phyloP scores from a whole-genome alignment of 2,797 vertebrate genomes.

The Esox masquinongy region DNA sequence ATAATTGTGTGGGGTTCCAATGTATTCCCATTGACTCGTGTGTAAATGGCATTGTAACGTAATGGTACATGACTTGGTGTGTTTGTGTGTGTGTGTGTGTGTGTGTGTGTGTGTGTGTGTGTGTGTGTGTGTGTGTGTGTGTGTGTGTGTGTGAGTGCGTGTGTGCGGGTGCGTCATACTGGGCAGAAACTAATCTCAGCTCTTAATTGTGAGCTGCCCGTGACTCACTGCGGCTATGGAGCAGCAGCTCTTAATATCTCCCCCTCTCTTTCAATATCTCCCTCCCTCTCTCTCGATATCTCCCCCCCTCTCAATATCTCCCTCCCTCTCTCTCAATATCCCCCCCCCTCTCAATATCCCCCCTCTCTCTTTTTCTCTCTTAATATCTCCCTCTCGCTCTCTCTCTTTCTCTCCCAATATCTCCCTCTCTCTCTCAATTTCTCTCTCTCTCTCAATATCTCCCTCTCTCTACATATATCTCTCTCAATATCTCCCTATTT shows the following conservation, averaged over 20 bases:
- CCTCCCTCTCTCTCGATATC: constrained; percentile 2
- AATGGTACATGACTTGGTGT: neutral
- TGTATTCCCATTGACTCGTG: neutral
- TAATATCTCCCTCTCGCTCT: neutral
- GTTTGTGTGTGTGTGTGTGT: neutral
- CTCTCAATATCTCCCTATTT: neutral
- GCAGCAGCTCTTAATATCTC: constrained; percentile 1
- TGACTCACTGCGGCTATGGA: constrained; percentile 7
- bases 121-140: neutral
- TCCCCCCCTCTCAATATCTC: neutral
- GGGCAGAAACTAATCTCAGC: constrained; percentile 18
- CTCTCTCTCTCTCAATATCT: neutral
- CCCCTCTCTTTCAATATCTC: constrained; percentile 1
- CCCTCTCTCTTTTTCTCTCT: constrained; percentile 4
- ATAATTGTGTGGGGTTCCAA: neutral
- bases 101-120: neutral
- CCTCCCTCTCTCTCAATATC: neutral
- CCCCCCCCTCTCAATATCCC: neutral
- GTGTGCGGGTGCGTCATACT: neutral
- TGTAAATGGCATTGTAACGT: neutral
- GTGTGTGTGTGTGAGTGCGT: neutral
- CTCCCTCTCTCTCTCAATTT: neutral
- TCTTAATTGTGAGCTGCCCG: constrained; percentile 6
- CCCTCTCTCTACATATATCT: too few species aligned
- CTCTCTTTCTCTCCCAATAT: neutral